These are phyloP conservation scores for Pachyramphus minor DNA, from an alignment of 2,113 vertebrate genomes.

Conservation along the genomic window DNA sequence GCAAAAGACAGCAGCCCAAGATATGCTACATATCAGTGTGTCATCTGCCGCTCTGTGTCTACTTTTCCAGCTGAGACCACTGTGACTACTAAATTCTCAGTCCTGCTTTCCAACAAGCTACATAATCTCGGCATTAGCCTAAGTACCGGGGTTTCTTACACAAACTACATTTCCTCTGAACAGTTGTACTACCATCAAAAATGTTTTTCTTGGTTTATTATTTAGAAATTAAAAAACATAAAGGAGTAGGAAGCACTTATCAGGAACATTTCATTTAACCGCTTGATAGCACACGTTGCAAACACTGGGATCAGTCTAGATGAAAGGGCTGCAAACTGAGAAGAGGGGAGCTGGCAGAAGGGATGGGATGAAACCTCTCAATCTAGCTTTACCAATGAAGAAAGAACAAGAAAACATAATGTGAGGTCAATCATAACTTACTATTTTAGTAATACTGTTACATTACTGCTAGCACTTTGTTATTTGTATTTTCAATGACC, in stretches of 20 bases:
- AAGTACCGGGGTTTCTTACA: neutral
- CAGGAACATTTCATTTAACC: neutral
- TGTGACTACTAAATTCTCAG: neutral
- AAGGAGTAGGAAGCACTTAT: neutral
- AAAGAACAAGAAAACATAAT: neutral
- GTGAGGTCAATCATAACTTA: neutral
- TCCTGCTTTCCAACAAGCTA: neutral
- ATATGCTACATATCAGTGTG: accelerated
- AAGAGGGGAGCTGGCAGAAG: neutral
- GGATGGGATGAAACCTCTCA: neutral
- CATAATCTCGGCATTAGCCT: neutral
- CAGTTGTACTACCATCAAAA: neutral
- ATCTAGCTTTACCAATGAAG: neutral
- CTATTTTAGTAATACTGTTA: neutral
- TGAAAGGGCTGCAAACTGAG: neutral
- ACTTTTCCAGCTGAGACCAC: neutral
- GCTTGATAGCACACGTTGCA: neutral
- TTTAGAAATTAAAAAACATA: neutral
- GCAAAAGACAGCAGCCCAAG: neutral
- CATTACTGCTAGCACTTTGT: neutral
- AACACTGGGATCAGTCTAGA: neutral
- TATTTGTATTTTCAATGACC: neutral
- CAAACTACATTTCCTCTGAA: neutral
- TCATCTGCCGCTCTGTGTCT: neutral
- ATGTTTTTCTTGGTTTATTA: neutral